Evolutionary conservation across 1,140 invertebrate genomes (phyloP).

Genomic region (Hydropsyche tenuis): DNA sequence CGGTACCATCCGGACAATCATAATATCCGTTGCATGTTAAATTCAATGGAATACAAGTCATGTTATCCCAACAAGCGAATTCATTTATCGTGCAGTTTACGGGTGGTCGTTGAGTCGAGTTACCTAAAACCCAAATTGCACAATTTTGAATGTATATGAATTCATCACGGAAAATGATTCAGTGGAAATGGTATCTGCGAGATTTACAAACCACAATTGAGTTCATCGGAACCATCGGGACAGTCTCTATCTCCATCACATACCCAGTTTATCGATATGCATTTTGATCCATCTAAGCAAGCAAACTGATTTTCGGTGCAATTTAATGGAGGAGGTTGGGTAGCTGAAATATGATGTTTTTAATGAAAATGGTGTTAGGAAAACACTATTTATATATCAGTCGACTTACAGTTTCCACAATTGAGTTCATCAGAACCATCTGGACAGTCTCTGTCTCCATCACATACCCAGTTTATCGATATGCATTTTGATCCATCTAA

Average conservation of each 20-base stretch:
- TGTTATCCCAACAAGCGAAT: conserved; percentile 56
- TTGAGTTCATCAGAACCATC: neutral
- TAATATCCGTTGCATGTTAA: conserved; percentile 77
- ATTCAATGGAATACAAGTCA: conserved; percentile 72
- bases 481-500: neutral
- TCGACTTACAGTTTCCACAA: too few relatives aligned
- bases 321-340: neutral
- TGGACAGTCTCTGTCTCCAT: neutral
- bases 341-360: too few relatives aligned
- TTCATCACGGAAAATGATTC: neutral
- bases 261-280: neutral
- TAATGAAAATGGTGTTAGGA: too few relatives aligned
- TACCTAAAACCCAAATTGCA: too few relatives aligned
- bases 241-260: neutral
- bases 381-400: too few relatives aligned
- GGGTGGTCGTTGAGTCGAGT: too few relatives aligned
- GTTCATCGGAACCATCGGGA: neutral
- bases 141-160: neutral
- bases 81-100: conserved; percentile 54
- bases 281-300: neutral
- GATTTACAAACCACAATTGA: too few relatives aligned
- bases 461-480: neutral
- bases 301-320: neutral
- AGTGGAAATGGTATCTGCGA: too few relatives aligned
- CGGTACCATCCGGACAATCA: conserved; percentile 67